Percentiles rank a stretch among this genome's conserved stretches.
Conservation (phyloP, 1,140 invertebrate species). For the Popillia japonica region DNA sequence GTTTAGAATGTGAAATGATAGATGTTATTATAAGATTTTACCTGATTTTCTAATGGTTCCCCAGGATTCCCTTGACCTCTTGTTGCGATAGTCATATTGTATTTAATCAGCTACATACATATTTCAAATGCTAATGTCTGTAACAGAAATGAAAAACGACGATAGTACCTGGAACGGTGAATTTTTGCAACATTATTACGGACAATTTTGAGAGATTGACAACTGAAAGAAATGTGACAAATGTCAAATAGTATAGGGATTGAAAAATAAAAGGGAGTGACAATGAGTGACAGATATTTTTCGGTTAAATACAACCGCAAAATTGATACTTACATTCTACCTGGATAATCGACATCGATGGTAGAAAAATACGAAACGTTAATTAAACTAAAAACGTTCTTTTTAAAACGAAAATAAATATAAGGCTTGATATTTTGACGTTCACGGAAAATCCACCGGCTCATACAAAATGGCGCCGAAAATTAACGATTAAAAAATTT, state of each 20-base stretch:
- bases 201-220: constrained; percentile 27
- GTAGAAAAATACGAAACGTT: constrained; percentile 34
- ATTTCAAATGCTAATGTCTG: constrained; percentile 36
- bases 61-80: constrained; percentile 69
- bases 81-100: constrained; percentile 69
- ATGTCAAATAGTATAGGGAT: constrained; percentile 50
- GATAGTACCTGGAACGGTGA: background rate
- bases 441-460: constrained; percentile 57
- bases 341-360: constrained; percentile 30
- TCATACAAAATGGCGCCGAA: constrained; percentile 59
- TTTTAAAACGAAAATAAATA: constrained; percentile 30
- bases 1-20: background rate
- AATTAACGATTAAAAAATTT: constrained; percentile 55
- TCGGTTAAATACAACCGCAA: constrained; percentile 26
- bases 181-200: constrained; percentile 23
- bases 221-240: constrained; percentile 46
- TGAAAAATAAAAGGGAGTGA: constrained; percentile 58
- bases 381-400: constrained; percentile 21
- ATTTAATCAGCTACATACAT: constrained; percentile 37
- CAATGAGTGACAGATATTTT: constrained; percentile 44
- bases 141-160: constrained; percentile 17
- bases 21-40: constrained; percentile 48
- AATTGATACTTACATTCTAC: constrained; percentile 26
- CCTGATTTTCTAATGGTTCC: constrained; percentile 67
- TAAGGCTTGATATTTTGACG: constrained; percentile 51